phyloP scores from a whole-genome alignment of 2,113 vertebrate species.

The Rhipidura dahli region DNA sequence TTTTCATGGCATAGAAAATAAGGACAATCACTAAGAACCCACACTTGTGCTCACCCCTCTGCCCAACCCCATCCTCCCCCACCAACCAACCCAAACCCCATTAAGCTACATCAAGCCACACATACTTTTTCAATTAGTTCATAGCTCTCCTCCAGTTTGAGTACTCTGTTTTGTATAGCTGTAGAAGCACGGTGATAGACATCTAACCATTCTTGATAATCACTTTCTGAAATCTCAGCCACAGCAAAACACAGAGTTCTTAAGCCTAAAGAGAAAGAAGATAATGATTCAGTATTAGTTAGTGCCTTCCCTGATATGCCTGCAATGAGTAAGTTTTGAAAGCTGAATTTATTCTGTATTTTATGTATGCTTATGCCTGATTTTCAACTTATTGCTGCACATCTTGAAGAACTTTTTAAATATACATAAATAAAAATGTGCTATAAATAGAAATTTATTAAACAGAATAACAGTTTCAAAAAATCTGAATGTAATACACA shows the following conservation, averaged over 20 bases:
- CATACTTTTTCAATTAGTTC: conserved; percentile 95
- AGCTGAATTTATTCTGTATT: neutral
- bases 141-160: conserved; percentile 96
- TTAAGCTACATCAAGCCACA: neutral
- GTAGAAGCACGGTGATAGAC: conserved; percentile 86
- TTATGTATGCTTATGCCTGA: neutral
- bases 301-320: neutral
- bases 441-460: neutral
- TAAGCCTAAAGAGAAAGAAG: conserved; percentile 75
- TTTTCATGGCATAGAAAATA: neutral
- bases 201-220: conserved; percentile 89
- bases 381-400: neutral
- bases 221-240: conserved; percentile 88
- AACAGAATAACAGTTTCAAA: neutral
- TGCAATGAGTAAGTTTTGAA: neutral
- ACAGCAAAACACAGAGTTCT: conserved; percentile 95
- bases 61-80: neutral
- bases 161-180: conserved; percentile 88
- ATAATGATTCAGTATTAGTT: neutral
- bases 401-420: neutral
- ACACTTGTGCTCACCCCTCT: neutral
- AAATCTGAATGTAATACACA: neutral
- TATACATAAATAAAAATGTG: neutral
- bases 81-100: neutral
- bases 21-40: neutral